Base-by-base conservation (phyloP, 2,113 vertebrate species). In the Stegostoma tigrinum region DNA sequence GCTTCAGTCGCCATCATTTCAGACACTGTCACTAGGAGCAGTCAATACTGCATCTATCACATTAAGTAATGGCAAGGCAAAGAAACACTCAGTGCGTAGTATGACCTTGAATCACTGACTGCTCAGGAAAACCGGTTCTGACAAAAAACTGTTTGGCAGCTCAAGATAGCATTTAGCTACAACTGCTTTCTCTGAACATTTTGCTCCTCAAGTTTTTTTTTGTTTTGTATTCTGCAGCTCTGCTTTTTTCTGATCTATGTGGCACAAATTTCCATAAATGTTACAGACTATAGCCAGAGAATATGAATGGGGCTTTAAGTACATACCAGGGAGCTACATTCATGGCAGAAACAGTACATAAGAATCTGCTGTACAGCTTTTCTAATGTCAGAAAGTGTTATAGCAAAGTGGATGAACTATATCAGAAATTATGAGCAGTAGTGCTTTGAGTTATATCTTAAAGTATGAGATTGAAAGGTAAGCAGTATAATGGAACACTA, bases 1-100 rank as follows among this genome's bases (percentile, higher is more conserved):
- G 97, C 96, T 96, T 97, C 96, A 96, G 96, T 96, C 96, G 96
- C 96, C 96, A 97, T 97, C 96, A 97, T 97, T 97, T 96, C 96
- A 96, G 96, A 96, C 96, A 97, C 97, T 97, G 97, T 97, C 97
- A 97, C 95, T 96, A 96, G 96, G 96, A 95, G 96, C 97, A 97
- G 96, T 96, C 95, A 96, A 96, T 95, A 96, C 94, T 0, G 95
- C 95, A 96, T 96, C 96, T 96, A 97, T 97, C 96, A 95, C 70
- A 96, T 96, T 95, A 96, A 97, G 97, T 96, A 97, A 96, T 34
- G 78, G 93, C 67, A 75, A 87, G 95, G 95, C 96, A 96, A 96
- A 97, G 96, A 96, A 96, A 96, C 96, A 96, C 67, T 95, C 72
- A 95, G 97, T 89, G 96, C 96, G 96, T 95, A 96, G 96, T 96